Evolutionary conservation across 2,888 invertebrate genomes (phyloP), one percentile per base, ranked within the genome.

Genomic region (Acanthopleura granulata): DNA sequence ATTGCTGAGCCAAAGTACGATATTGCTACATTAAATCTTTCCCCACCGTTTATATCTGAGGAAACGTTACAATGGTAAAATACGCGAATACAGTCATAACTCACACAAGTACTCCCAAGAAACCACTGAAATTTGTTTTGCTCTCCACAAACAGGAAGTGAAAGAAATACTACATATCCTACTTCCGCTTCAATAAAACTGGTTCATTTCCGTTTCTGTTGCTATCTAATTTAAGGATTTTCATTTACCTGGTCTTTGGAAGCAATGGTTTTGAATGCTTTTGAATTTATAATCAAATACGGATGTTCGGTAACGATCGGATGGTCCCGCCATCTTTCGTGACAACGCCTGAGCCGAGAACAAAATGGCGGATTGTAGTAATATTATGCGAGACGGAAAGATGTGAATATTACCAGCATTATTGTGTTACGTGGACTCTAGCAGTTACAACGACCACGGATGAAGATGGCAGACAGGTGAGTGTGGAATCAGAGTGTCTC

Each of bases 301-400:
- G 16, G 40, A 61, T 62, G 30, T 9, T 40, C 62, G 40, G 29
- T 73, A 18, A 16, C 18, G 29, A 57, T 76, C 79, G 74, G 74
- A 61, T 73, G 70, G 30, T 25, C 25, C 66, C 66, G 66, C 25
- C 22, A 66, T 22, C 29, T n/a, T 75, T 75, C 78, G 79, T 75
- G 74, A 77, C 76, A 74, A 78, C 78, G 79, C 78, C 79, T 79
- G 78, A 70, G 61, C 40, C 30, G 70, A 72, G 29, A 74, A 74
- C 72, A 74, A 75, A 62, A 74, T 74, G 76, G 74, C 76, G 72
- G 51, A 27, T 27, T 66, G 66, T 66, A 66, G 66, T 66, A 66
- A 66, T 66, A 66, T 66, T 66, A 66, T 66, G 66, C 66, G 66
- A 27, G 66, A 66, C 16, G 22, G 3, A 27, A 66, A 22, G 66